phyloP scores from a whole-genome alignment of 35 echinoderm and acorn worm species.

The Chiridota heheva region DNA sequence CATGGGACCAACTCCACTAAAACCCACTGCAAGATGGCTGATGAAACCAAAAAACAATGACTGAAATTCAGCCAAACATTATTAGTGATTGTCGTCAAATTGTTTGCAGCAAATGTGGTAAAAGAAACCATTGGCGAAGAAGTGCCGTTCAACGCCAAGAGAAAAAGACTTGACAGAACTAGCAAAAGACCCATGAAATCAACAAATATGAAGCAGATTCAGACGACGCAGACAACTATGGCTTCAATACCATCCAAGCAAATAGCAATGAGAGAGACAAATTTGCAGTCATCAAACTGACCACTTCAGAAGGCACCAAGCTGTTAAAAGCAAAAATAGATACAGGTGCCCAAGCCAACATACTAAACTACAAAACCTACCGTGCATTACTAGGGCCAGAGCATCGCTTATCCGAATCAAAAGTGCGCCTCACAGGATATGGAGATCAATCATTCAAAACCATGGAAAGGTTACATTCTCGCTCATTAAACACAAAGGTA shows the following conservation, averaged over 20 bases:
- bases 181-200: too few relatives aligned
- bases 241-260: not conserved
- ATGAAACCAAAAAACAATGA: too few relatives aligned
- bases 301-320: conserved; percentile 3
- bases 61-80: too few relatives aligned
- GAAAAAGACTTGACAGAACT: too few relatives aligned
- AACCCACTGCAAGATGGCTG: too few relatives aligned
- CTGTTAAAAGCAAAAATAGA: conserved; percentile 35
- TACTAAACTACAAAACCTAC: conserved; percentile 24
- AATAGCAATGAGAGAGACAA: conserved; percentile 8
- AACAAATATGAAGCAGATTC: not conserved
- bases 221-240: not conserved
- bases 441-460: too few relatives aligned
- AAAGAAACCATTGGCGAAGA: conserved; percentile 10
- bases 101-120: conserved; percentile 14
- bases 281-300: conserved; percentile 21
- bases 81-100: too few relatives aligned
- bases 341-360: conserved; percentile 19
- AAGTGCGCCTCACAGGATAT: not conserved
- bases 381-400: conserved; percentile 20
- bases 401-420: not conserved
- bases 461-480: too few relatives aligned
- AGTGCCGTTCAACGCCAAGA: conserved; percentile 18
- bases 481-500: conserved; percentile 3
- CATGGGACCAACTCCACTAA: too few relatives aligned